A percentile compares a stretch with the other conserved stretches of the same genome.
These are phyloP conservation scores for Adelognathus sp. DNA, from an alignment of 2,888 invertebrate species.

Conservation along the genomic window DNA sequence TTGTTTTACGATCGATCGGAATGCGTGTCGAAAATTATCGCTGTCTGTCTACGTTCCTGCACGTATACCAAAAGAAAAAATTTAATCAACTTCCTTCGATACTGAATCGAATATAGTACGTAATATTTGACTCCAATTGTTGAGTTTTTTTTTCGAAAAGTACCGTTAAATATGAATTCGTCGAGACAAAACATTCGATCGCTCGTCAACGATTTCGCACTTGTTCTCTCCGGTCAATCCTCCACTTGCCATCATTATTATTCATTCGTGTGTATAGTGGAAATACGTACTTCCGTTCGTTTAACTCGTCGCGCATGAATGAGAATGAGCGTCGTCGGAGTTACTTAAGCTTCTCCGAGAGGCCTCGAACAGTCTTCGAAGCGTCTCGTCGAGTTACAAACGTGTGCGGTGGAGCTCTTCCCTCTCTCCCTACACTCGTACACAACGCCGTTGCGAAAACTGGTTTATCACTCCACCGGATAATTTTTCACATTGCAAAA, in stretches of 20 bases:
- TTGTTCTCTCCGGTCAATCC: neutral
- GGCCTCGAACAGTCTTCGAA: conserved; percentile 5
- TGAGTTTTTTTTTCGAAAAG: too few species aligned
- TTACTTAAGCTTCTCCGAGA: neutral
- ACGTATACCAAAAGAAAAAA: neutral
- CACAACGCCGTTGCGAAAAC: conserved; percentile 34
- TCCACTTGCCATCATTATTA: conserved; percentile 15
- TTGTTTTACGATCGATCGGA: neutral
- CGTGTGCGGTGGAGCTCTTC: conserved; percentile 32
- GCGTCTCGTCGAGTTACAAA: conserved; percentile 26
- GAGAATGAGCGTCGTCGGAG: conserved; percentile 42
- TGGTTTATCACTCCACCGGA: conserved; percentile 31
- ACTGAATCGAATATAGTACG: too few species aligned
- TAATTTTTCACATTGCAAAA: neutral
- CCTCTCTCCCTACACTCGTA: neutral
- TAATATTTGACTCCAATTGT: too few species aligned
- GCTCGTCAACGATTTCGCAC: neutral
- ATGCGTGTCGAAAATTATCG: neutral
- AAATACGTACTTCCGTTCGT: conserved; percentile 53
- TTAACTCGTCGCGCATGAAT: conserved; percentile 39
- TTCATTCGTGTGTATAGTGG: conserved; percentile 29
- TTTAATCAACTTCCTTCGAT: too few species aligned
- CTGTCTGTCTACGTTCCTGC: neutral
- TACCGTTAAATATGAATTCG: too few species aligned
- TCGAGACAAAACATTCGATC: neutral